These are phyloP conservation scores for Nansenia antarctica DNA, from an alignment of 2,113 vertebrate genomes.

Conservation along the genomic window DNA sequence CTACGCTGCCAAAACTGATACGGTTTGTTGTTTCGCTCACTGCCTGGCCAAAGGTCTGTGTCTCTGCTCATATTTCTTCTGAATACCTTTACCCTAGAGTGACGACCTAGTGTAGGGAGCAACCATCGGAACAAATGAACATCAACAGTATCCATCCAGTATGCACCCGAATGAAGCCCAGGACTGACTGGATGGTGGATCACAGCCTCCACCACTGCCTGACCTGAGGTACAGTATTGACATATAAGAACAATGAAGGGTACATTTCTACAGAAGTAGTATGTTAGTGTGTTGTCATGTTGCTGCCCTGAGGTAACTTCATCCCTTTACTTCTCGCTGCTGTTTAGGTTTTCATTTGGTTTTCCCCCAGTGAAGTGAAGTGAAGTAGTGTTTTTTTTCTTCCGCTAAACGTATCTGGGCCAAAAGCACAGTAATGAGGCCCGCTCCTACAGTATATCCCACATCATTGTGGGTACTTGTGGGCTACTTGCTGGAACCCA, in stretches of 20 bases:
- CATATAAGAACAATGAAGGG: neutral
- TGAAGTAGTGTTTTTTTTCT: neutral
- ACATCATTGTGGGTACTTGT: slow-evolving; percentile 2
- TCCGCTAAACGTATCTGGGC: neutral
- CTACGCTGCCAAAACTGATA: neutral
- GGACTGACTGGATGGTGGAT: too few species aligned
- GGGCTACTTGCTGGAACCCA: slow-evolving; percentile 15
- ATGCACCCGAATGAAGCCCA: too few species aligned
- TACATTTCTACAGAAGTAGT: neutral
- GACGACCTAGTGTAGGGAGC: too few species aligned
- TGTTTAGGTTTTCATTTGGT: neutral
- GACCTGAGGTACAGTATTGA: neutral
- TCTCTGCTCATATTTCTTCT: neutral
- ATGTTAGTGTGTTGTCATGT: neutral
- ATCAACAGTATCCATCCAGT: too few species aligned
- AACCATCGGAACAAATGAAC: neutral
- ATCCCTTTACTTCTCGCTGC: neutral
- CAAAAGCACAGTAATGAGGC: slow-evolving; percentile 3
- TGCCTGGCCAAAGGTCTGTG: neutral
- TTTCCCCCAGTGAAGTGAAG: neutral
- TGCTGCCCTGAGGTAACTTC: neutral
- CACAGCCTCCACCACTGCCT: neutral
- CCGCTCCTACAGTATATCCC: neutral
- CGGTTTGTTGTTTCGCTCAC: neutral
- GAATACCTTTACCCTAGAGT: neutral